These are phyloP conservation scores for Gracilinanus agilis DNA, from an alignment of 2,113 vertebrate species.

Conservation along the genomic window DNA sequence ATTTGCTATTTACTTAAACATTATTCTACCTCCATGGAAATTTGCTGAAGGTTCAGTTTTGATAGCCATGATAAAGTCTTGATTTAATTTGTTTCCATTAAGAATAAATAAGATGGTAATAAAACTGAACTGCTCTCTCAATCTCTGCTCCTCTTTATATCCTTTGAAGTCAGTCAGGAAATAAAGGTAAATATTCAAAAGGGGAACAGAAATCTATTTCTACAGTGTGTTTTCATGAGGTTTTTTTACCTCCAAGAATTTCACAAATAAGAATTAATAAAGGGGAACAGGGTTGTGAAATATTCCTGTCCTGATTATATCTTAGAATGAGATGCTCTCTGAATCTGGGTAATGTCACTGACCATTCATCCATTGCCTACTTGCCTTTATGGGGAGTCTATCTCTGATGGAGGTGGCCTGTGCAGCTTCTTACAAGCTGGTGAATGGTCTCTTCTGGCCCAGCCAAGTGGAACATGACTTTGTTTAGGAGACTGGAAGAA, in stretches of 20 bases:
- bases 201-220: neutral
- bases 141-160: neutral
- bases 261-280: neutral
- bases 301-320: neutral
- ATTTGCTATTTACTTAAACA: constrained; percentile 2
- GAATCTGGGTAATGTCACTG: neutral
- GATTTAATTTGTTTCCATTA: neutral
- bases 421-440: neutral
- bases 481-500: neutral
- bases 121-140: neutral
- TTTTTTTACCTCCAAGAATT: neutral
- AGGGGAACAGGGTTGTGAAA: neutral
- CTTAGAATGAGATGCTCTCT: neutral
- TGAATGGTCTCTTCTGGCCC: neutral
- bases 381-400: neutral
- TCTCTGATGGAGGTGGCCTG: neutral
- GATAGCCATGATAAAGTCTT: neutral
- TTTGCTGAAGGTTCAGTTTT: neutral
- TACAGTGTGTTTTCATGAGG: neutral
- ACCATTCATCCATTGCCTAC: neutral
- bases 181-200: neutral
- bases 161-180: neutral
- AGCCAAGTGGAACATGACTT: neutral
- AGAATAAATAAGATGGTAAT: neutral
- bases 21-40: neutral